Base-by-base conservation (phyloP, 2,113 vertebrate species). In the Gymnocephalus cernua region DNA sequence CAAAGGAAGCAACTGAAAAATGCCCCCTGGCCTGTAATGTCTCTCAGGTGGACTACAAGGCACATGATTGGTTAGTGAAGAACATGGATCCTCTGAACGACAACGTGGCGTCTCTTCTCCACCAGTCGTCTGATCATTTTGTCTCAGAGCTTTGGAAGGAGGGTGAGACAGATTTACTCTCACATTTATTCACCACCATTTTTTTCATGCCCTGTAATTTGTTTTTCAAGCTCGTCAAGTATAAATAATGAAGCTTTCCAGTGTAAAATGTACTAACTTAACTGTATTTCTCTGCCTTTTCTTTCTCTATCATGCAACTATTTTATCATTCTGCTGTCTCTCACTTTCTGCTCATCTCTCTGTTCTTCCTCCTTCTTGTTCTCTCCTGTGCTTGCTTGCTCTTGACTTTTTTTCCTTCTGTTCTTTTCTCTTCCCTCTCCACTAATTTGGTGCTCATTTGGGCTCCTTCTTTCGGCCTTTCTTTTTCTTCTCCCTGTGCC, bases 21-120 rank as follows among this genome's bases (percentile, higher is more conserved):
- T 56, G 35, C 50, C 23, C 15, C 21, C 14, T 62, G 45, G 25
- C 35, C 27, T 6, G 16, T 62, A 2, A 12, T 73, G 63, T 53
- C 47, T 69, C 3, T 3, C 86, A 98, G 97, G 97, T 98, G 11
- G 95, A 98, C 90, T 98, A 98, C 75, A 97, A 98, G 84, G 96
- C 97, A 32, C 91, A 93, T 2, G 96, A 97, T 51, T 98, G 97
- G 97, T 86, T 98, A 76, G 95, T 97, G 91, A 98, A 98, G 90
- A 98, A 97, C 91, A 98, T 97, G 97, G 97, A 97, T 82, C 97
- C 97, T 0, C 79, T 98, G 70, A 97, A 98, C 6, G 97, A 98
- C 92, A 98, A 92, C 0, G 96, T 98, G 5, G 96, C 97, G 0
- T 95, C 97, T 59, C 93, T 98, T 41, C 95, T 98, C 14, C 97